phyloP scores from a whole-genome alignment of 30 jellyfish, hydroid and myxozoan genomes.

The Phacellophora camtschatica region DNA sequence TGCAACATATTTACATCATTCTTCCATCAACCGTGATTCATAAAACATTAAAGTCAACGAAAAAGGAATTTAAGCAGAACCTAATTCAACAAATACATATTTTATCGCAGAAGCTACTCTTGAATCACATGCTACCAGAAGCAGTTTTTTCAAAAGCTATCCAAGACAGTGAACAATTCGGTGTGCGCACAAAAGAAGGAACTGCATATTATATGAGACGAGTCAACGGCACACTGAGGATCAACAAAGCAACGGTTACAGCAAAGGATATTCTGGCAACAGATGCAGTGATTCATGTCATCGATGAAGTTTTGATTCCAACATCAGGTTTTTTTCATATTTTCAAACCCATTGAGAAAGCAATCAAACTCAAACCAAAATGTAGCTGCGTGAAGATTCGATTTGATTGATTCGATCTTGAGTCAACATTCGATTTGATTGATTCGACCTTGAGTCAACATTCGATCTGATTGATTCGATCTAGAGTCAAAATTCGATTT shows the following conservation, averaged over 20 bases:
- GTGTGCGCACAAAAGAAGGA: slow-evolving; percentile 57
- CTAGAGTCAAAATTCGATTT: too few relatives aligned
- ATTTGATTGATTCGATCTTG: too few relatives aligned
- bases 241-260: slow-evolving; percentile 20
- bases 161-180: slow-evolving; percentile 6
- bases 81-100: too few relatives aligned
- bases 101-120: slow-evolving; percentile 36
- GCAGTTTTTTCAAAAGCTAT: slow-evolving; percentile 48
- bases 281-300: slow-evolving; percentile 62
- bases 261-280: slow-evolving; percentile 3
- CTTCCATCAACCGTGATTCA: too few relatives aligned
- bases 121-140: slow-evolving; percentile 50
- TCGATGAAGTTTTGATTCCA: slow-evolving; percentile 50
- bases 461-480: too few relatives aligned
- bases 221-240: slow-evolving; percentile 11
- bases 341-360: not conserved
- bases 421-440: too few relatives aligned
- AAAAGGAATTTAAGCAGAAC: too few relatives aligned
- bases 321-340: slow-evolving; percentile 58
- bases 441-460: too few relatives aligned
- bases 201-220: slow-evolving; percentile 34
- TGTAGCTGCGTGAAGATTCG: too few relatives aligned
- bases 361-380: not conserved
- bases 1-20: too few relatives aligned
- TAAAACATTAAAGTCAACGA: too few relatives aligned